Base-by-base conservation (phyloP, 2,888 invertebrate genomes). In the Ectemnius cavifrons region DNA sequence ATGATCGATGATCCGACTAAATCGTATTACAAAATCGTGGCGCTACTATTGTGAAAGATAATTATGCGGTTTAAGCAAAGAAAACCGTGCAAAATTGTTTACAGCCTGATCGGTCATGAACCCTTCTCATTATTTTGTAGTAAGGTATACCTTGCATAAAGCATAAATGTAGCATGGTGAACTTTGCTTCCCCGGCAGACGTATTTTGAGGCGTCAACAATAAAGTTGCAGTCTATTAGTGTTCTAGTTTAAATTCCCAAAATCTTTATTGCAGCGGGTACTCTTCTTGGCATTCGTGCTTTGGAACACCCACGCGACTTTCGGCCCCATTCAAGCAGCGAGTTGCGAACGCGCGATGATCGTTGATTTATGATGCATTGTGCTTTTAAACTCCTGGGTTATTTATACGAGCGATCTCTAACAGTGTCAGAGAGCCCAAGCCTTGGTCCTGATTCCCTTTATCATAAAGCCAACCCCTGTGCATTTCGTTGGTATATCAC, bases 341-440 rank as follows among this genome's bases (percentile, higher is more conserved):
- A 27, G 65, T 59, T 49, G 67, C 56, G 60, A 61, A 58, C 56
- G 57, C 73, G 73, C 78, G 77, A 84, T 83, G 79, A 82, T 85
- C 81, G 77, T 77, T 85, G 86, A 86, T 84, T 86, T 84, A 85
- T 81, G 80, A 76, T n/a, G 76, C 82, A 85, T 85, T 85, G 85
- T 86, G 74, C 78, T 71, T 79, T 71, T 71, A 81, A 86, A 82
- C 79, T 72, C 79, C 79, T 71, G 73, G 79, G 75, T 80, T 80
- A 81, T 81, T 82, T 81, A 76, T 79, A 72, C 63, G 64, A 52
- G 56, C 63, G 56, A 67, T 69, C 68, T 78, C 56, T 66, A 65
- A 74, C 78, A 78, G 74, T 74, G 74, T 64, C 20, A 57, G 6
- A 4, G 37, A 27, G n/a, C 18, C 45, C 45, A 11, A 37, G n/a